Percentiles rank a stretch among this genome's conserved stretches.
Evolutionary conservation across 53 echinoderm and acorn worm genomes (phyloP).

Genomic region (Patiria pectinifera): DNA sequence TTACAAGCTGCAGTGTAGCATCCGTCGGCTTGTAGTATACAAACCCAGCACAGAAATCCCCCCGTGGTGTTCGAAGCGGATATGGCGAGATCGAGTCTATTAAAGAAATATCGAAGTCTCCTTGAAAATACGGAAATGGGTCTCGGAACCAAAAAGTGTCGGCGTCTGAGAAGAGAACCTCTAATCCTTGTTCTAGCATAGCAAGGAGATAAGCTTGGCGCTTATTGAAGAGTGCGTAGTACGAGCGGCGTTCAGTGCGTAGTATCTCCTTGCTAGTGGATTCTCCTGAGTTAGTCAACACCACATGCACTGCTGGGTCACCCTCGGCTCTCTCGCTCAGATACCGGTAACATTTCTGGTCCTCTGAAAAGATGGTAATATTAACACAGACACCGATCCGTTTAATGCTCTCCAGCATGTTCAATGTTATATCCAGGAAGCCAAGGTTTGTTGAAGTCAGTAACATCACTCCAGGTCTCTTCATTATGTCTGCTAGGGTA

Average conservation of each 20-base stretch:
- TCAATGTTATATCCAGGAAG: constrained; percentile 34
- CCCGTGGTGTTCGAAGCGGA: neutral
- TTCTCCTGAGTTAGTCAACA: constrained; percentile 20
- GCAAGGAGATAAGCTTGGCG: constrained; percentile 21
- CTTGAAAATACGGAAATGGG: constrained; percentile 43
- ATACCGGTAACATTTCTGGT: neutral
- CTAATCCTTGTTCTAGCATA: constrained; percentile 29
- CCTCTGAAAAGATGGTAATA: constrained; percentile 25
- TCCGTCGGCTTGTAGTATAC: constrained; percentile 44
- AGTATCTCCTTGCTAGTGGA: neutral
- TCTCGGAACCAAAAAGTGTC: constrained; percentile 59
- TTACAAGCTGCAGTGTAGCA: constrained; percentile 12
- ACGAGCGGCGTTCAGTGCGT: neutral
- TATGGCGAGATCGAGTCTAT: constrained; percentile 3
- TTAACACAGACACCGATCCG: constrained; percentile 16
- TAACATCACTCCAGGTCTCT: neutral
- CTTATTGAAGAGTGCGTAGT: constrained; percentile 31
- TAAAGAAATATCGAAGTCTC: constrained; percentile 40
- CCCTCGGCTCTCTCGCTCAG: neutral
- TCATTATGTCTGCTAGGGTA: neutral
- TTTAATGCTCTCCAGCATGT: constrained; percentile 44
- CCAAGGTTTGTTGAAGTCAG: constrained; percentile 26
- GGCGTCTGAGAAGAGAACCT: constrained; percentile 52
- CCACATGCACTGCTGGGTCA: constrained; percentile 18
- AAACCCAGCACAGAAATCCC: constrained; percentile 44